Conservation (phyloP, 2,797 vertebrate genomes). For the Tapirus indicus region DNA sequence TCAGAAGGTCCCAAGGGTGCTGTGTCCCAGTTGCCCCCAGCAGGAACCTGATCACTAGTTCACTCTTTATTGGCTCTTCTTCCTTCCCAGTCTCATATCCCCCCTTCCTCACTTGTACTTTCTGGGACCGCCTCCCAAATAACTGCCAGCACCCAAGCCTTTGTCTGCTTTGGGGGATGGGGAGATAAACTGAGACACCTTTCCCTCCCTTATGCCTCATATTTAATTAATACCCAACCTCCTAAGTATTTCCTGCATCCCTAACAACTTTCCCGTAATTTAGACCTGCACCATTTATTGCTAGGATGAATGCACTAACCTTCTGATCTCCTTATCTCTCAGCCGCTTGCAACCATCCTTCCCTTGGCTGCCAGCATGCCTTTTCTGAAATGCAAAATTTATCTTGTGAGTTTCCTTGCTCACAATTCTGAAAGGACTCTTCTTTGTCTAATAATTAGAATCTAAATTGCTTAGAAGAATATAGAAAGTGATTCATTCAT, state of each 20-base stretch:
- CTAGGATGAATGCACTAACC: background rate
- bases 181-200: background rate
- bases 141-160: background rate
- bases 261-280: background rate
- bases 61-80: background rate
- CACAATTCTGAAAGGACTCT: background rate
- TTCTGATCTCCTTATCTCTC: background rate
- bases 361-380: background rate
- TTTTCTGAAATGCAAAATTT: background rate
- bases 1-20: background rate
- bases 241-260: background rate
- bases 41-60: background rate
- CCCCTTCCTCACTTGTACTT: background rate
- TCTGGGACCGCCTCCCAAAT: background rate
- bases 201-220: background rate
- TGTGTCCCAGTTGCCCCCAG: background rate
- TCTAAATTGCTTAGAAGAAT: background rate
- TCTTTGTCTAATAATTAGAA: background rate
- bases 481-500: background rate
- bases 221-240: background rate
- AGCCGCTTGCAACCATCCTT: background rate
- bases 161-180: background rate
- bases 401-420: background rate
- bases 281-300: background rate
- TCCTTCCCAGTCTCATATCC: background rate